Conservation (phyloP, 2,888 invertebrate genomes). For the Coelinius sp. region DNA sequence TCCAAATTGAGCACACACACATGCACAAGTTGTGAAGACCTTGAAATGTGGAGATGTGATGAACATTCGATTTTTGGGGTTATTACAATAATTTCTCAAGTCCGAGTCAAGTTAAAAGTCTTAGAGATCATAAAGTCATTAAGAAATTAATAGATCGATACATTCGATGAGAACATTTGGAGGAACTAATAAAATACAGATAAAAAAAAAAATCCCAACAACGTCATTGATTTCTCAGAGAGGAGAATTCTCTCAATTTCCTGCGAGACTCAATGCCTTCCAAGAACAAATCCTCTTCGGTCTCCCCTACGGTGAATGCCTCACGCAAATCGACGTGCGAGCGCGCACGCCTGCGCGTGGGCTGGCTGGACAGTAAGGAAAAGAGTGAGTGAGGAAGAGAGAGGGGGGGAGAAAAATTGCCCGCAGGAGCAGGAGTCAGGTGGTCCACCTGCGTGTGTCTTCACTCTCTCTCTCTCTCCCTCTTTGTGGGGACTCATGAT, state of each 20-base stretch:
- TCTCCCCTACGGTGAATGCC: conserved; percentile 6
- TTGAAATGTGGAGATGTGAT: no score
- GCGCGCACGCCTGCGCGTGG: conserved; percentile 33
- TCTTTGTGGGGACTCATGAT: no score
- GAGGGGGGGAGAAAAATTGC: conserved; percentile 21
- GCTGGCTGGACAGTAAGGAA: not conserved
- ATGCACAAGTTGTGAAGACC: no score
- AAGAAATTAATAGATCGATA: no score
- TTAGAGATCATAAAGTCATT: no score
- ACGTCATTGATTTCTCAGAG: conserved; percentile 19
- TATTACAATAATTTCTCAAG: no score
- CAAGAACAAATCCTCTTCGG: conserved; percentile 4
- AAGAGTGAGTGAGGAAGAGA: conserved; percentile 31
- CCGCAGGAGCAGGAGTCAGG: conserved; percentile 21
- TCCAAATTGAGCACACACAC: no score
- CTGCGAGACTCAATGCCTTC: not conserved
- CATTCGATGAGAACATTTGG: not conserved
- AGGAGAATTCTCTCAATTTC: conserved; percentile 29
- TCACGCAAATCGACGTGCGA: conserved; percentile 32
- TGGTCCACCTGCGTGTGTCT: conserved; percentile 30
- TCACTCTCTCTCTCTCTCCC: not conserved
- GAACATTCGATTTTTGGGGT: no score
- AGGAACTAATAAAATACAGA: not conserved
- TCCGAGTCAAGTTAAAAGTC: no score
- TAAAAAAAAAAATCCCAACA: not conserved